phyloP scores from a whole-genome alignment of 30 jellyfish, hydroid and myxozoan genomes.

The Hydra vulgaris region DNA sequence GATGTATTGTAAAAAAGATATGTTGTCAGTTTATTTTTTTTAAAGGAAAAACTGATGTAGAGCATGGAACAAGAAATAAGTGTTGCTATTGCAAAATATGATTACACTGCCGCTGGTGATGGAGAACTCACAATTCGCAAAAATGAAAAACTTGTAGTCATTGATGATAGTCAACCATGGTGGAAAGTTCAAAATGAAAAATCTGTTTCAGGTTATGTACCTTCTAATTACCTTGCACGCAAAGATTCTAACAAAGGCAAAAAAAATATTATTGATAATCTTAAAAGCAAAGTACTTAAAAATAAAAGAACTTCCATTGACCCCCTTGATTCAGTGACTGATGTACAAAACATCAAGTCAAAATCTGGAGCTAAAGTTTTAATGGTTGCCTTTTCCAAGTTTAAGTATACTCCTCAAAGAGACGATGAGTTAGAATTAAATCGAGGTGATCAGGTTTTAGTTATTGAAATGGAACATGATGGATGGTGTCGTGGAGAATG shows the following conservation, averaged over 20 bases:
- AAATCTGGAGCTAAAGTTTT: conserved; percentile 51
- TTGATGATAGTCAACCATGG: conserved; percentile 93
- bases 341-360: conserved; percentile 9
- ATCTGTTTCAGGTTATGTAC: conserved; percentile 69
- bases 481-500: conserved; percentile 97
- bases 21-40: not conserved
- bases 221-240: conserved; percentile 84
- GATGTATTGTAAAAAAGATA: not conserved
- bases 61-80: conserved; percentile 64
- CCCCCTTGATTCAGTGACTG: conserved; percentile 7
- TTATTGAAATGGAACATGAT: conserved; percentile 76
- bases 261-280: conserved; percentile 52
- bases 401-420: conserved; percentile 51
- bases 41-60: not conserved
- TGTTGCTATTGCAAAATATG: conserved; percentile 83
- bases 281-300: conserved; percentile 37
- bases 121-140: conserved; percentile 69
- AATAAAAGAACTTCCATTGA: conserved; percentile 21
- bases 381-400: conserved; percentile 60
- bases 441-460: conserved; percentile 75
- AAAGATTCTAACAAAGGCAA: conserved; percentile 47
- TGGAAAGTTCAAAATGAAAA: conserved; percentile 89
- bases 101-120: conserved; percentile 78
- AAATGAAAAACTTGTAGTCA: conserved; percentile 58
- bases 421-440: conserved; percentile 76